Percentiles rank a stretch among this genome's conserved stretches.
These are phyloP conservation scores for Noctilio leporinus DNA, from an alignment of 2,113 vertebrate species.

Conservation along the genomic window DNA sequence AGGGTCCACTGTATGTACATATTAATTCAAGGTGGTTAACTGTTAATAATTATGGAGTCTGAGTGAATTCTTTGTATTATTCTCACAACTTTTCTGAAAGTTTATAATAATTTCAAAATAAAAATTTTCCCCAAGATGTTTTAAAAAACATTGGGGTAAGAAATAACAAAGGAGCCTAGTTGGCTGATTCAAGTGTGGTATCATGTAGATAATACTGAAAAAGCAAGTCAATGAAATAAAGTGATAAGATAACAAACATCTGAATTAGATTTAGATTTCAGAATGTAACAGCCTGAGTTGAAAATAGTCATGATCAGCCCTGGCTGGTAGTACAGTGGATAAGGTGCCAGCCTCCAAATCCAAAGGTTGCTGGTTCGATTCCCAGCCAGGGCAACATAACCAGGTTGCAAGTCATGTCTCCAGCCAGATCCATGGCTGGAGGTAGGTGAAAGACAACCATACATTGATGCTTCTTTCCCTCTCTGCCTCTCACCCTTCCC, in stretches of 20 bases:
- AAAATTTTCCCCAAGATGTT: neutral
- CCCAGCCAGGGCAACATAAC: too few species aligned
- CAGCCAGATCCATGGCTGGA: too few species aligned
- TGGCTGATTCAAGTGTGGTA: neutral
- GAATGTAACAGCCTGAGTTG: neutral
- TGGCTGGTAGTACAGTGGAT: too few species aligned
- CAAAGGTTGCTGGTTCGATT: too few species aligned
- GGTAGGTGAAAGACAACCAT: too few species aligned
- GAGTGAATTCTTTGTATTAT: neutral
- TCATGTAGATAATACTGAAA: neutral
- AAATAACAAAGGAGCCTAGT: neutral
- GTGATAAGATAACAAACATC: neutral
- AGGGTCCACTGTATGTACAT: too few species aligned
- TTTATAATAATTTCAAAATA: conserved; percentile 16
- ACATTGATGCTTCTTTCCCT: too few species aligned
- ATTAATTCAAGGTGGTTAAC: neutral
- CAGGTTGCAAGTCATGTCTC: too few species aligned
- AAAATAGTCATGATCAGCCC: too few species aligned
- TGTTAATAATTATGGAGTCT: neutral
- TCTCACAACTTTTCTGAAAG: neutral
- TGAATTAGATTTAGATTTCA: neutral
- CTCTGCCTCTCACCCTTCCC: too few species aligned
- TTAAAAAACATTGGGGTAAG: neutral
- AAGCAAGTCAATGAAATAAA: neutral
- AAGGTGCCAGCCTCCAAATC: too few species aligned